Base-by-base conservation (phyloP, 1,140 invertebrate species). In the Heliconius hermathena region DNA sequence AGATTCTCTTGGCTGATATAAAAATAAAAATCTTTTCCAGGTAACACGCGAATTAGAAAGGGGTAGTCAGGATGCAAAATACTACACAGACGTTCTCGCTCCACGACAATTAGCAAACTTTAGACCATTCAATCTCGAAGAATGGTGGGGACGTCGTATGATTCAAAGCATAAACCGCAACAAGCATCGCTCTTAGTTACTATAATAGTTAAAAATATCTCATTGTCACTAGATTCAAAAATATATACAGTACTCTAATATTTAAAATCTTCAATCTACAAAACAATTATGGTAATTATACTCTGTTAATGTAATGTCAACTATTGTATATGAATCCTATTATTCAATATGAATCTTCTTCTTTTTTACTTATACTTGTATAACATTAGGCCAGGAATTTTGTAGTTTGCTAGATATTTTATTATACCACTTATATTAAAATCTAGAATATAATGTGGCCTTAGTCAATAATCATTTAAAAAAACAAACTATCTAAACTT, bases 181-280 rank as follows among this genome's bases (percentile, higher is more conserved):
- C 81, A 93, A 92, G 76, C 91, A 94, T 80, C 90, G 92, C 29
- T 94, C 94, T 90, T 95, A 95, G 94, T 94, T 92, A 46, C 77
- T 74, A 76, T 80, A 49, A 71, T 36, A 71, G 74, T 81, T 81
- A 79, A 71, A 80, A 57, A 83, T 84, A 75, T 82, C 82, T 84
- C 83, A 86, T 83, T 85, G 81, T 78, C 54, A 82, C 82, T 57
- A 41, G 73, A 76, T 54, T 54, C 29, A 52, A 60, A 60, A 60
- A 60, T 60, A 60, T 60, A 60, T 60, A 60, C 54, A 60, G 9
- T 60, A 60, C 60, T 66, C 26, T 66, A 66, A 29, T 66, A 66
- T 66, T 66, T 66, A 66, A 29, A 29, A 66, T 66, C 26, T 66
- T 29, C 60, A 66, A 66, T 66, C 60, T 66, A 29, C 60, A 66